Evolutionary conservation across 2,888 invertebrate species (phyloP).

Genomic region (Saturnia pavonia): DNA sequence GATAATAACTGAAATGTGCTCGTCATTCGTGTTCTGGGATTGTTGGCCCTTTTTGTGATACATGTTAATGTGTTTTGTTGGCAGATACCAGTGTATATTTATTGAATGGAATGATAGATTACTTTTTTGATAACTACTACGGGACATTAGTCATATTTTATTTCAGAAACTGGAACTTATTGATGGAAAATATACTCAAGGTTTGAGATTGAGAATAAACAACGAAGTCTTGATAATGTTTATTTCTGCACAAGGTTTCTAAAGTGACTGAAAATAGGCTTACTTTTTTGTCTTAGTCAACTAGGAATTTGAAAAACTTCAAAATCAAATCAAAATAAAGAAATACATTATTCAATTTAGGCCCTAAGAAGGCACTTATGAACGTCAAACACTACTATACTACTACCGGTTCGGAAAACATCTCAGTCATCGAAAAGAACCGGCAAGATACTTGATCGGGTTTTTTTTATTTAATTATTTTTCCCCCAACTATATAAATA

Average conservation of each 20-base stretch:
- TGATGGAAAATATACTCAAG: not conserved
- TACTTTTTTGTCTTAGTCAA: not conserved
- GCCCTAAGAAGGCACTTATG: no score
- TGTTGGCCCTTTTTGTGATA: conserved; percentile 16
- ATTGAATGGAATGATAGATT: conserved; percentile 5
- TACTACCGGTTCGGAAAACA: no score
- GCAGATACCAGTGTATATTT: conserved; percentile 7
- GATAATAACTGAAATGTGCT: conserved; percentile 33
- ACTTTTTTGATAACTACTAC: not conserved
- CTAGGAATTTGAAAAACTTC: no score
- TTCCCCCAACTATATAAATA: no score
- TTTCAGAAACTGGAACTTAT: not conserved
- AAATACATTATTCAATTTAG: no score
- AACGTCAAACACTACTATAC: no score
- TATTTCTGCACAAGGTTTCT: not conserved
- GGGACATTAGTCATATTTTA: conserved; percentile 2
- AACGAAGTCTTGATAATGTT: not conserved
- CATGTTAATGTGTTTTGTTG: conserved; percentile 10
- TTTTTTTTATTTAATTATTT: no score
- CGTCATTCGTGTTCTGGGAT: conserved; percentile 29
- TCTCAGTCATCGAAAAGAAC: no score
- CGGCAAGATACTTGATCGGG: no score
- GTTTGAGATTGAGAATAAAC: not conserved
- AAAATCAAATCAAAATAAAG: no score
- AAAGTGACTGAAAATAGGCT: not conserved